These are phyloP conservation scores for Tetraodon nigroviridis DNA, from an alignment of 2,113 vertebrate genomes.

Conservation along the genomic window DNA sequence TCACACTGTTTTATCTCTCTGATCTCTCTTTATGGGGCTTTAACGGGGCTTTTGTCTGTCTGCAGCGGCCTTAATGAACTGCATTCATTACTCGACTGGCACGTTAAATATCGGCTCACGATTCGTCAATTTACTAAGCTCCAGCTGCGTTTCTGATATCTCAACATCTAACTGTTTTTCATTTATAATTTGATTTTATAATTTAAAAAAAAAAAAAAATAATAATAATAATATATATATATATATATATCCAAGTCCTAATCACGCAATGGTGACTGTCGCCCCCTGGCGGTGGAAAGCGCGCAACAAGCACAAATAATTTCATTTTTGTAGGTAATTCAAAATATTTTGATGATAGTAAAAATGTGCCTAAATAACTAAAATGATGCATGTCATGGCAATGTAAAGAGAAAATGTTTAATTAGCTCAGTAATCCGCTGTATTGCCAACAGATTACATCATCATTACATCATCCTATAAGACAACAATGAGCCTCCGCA, in stretches of 20 bases:
- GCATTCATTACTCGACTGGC: background rate
- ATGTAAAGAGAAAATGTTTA: background rate
- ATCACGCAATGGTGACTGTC: constrained; percentile 8
- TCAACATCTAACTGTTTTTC: background rate
- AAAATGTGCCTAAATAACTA: background rate
- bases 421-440: constrained; percentile 41
- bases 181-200: background rate
- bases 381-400: background rate
- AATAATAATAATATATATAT: constrained; percentile 4
- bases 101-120: background rate
- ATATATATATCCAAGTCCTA: background rate
- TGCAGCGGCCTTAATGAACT: constrained; percentile 10
- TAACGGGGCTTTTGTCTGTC: constrained; percentile 25
- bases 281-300: constrained; percentile 49
- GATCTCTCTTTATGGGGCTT: constrained; percentile 31
- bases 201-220: background rate
- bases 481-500: constrained; percentile 49
- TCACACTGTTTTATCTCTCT: constrained; percentile 51
- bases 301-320: background rate
- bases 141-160: background rate
- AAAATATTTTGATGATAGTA: background rate
- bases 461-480: constrained; percentile 63
- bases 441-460: constrained; percentile 65
- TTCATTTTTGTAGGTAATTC: background rate
- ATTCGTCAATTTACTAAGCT: background rate